phyloP scores from a whole-genome alignment of 1,140 invertebrate genomes.

The Arion vulgaris region DNA sequence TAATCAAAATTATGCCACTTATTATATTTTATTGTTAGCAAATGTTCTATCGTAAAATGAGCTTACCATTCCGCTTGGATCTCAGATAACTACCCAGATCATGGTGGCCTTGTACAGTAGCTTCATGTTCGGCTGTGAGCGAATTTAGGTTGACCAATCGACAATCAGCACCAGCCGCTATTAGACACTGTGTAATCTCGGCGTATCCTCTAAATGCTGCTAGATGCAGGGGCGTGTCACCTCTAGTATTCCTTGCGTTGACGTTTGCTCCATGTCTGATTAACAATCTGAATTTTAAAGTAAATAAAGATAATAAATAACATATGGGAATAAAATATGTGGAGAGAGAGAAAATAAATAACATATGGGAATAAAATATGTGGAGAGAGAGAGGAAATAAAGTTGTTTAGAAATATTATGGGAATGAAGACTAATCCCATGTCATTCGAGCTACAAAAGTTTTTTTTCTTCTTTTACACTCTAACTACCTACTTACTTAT shows the following conservation, averaged over 20 bases:
- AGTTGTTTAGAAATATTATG: too few relatives aligned
- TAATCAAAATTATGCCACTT: too few relatives aligned
- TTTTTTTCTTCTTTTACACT: too few relatives aligned
- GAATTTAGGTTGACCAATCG: neutral
- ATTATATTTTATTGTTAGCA: too few relatives aligned
- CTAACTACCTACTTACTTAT: too few relatives aligned
- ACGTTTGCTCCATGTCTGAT: neutral
- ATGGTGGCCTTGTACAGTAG: neutral
- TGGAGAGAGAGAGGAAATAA: too few relatives aligned
- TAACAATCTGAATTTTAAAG: neutral
- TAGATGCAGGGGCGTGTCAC: slow-evolving; percentile 25
- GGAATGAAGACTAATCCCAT: too few relatives aligned
- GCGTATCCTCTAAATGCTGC: neutral
- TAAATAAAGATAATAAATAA: neutral
- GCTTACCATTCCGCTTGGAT: neutral
- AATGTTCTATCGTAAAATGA: too few relatives aligned
- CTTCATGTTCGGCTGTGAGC: neutral
- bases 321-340: neutral
- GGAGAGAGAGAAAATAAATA: neutral
- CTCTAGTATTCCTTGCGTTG: neutral
- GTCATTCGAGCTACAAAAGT: too few relatives aligned
- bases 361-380: neutral
- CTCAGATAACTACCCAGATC: slow-evolving; percentile 4
- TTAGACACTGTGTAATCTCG: slow-evolving; percentile 5
- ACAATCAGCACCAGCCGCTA: neutral